These are phyloP conservation scores for Chionodraco myersi DNA, from an alignment of 2,113 vertebrate species.

Conservation along the genomic window DNA sequence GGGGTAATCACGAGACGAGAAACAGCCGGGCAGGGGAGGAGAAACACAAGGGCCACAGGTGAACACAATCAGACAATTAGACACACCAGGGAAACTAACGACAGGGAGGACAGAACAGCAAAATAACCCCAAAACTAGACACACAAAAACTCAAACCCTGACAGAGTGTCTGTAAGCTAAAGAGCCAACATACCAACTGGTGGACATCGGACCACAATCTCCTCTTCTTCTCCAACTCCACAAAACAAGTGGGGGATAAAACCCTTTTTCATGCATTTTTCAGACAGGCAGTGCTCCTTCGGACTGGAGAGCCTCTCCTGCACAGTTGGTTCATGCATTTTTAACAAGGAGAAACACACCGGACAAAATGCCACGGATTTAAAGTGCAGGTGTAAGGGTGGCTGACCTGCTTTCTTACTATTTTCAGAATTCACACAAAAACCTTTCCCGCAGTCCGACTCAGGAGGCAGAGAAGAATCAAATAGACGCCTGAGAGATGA, in stretches of 20 bases:
- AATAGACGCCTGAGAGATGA: constrained; percentile 2
- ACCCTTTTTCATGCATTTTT: constrained; percentile 69
- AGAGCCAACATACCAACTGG: neutral
- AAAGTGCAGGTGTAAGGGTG: constrained; percentile 45
- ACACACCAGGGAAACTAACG: too few relatives aligned
- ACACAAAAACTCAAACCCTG: too few relatives aligned
- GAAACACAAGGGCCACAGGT: too few relatives aligned
- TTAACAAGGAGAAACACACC: constrained; percentile 55
- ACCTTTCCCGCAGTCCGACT: constrained; percentile 2
- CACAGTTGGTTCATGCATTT: constrained; percentile 68
- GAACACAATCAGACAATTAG: too few relatives aligned
- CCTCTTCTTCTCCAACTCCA: constrained; percentile 23
- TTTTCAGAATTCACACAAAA: constrained; percentile 26
- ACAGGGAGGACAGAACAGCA: too few relatives aligned
- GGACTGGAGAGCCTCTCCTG: constrained; percentile 47
- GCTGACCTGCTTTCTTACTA: constrained; percentile 53
- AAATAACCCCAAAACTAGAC: too few relatives aligned
- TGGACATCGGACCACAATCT: constrained; percentile 2
- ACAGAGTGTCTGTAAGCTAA: neutral
- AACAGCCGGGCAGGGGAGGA: too few relatives aligned
- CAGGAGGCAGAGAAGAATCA: constrained; percentile 5
- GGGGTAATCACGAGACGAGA: too few relatives aligned
- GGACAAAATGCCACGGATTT: constrained; percentile 56
- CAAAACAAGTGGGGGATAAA: constrained; percentile 37
- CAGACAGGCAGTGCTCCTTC: constrained; percentile 39